phyloP scores from a whole-genome alignment of 2,888 invertebrate species.

The Allygus modestus region DNA sequence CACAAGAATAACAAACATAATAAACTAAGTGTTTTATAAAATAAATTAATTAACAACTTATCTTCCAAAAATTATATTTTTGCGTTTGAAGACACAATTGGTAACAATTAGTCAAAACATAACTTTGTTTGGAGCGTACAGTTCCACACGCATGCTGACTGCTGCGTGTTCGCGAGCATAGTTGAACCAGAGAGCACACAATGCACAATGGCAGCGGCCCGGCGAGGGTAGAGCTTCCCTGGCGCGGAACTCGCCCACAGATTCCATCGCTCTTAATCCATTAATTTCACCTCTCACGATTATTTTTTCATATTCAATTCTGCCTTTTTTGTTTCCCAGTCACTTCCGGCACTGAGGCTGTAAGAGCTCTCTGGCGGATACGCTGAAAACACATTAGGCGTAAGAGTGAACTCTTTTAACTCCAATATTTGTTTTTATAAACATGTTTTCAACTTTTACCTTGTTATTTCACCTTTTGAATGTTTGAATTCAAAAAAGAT shows the following conservation, averaged over 20 bases:
- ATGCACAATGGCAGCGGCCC: too few relatives aligned
- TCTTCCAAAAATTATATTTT: too few relatives aligned
- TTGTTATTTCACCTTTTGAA: neutral
- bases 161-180: too few relatives aligned
- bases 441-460: neutral
- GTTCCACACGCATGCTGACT: too few relatives aligned
- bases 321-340: slow-evolving; percentile 60
- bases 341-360: slow-evolving; percentile 46
- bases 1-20: too few relatives aligned
- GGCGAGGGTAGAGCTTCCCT: neutral
- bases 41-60: too few relatives aligned
- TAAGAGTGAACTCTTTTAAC: slow-evolving; percentile 56
- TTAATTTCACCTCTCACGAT: slow-evolving; percentile 58
- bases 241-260: slow-evolving; percentile 33
- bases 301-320: slow-evolving; percentile 59
- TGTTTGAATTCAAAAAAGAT: too few relatives aligned
- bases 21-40: too few relatives aligned
- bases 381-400: slow-evolving; percentile 40
- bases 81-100: too few relatives aligned
- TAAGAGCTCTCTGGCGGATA: slow-evolving; percentile 48
- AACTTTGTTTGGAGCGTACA: too few relatives aligned
- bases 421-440: slow-evolving; percentile 24
- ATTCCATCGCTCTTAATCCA: slow-evolving; percentile 61
- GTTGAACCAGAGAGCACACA: too few relatives aligned
- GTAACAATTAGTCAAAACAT: too few relatives aligned